Evolutionary conservation across 2,797 vertebrate genomes (phyloP).

Genomic region (Cynopterus sphinx): DNA sequence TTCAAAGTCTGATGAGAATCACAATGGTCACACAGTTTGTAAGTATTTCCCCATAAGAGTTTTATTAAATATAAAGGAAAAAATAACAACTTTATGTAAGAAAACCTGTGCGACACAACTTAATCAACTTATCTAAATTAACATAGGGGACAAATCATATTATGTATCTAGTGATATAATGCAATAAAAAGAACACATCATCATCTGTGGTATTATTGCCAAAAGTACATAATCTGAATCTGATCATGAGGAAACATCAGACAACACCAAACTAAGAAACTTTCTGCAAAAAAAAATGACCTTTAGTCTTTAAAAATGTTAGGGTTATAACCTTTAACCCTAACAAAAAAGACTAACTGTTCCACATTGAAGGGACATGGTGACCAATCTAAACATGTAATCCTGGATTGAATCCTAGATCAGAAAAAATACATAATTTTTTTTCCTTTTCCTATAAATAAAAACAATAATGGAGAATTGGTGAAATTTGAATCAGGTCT

Average conservation of each 20-base stretch:
- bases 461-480: neutral
- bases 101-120: neutral
- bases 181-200: neutral
- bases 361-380: neutral
- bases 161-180: neutral
- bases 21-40: neutral
- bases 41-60: neutral
- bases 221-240: neutral
- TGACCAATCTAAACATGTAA: neutral
- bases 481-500: neutral
- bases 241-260: neutral
- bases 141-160: neutral
- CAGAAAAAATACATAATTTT: neutral
- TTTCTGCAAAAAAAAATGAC: conserved; percentile 25
- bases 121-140: conserved; percentile 12
- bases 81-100: neutral
- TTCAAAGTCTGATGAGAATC: neutral
- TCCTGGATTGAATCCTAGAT: neutral
- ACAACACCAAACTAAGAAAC: neutral
- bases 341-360: neutral
- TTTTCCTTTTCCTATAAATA: conserved; percentile 9
- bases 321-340: neutral
- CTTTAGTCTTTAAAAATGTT: neutral
- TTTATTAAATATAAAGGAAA: conserved; percentile 34
- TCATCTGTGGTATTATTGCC: neutral